phyloP scores from a whole-genome alignment of 2,797 vertebrate species.

The Clarias fuscus region DNA sequence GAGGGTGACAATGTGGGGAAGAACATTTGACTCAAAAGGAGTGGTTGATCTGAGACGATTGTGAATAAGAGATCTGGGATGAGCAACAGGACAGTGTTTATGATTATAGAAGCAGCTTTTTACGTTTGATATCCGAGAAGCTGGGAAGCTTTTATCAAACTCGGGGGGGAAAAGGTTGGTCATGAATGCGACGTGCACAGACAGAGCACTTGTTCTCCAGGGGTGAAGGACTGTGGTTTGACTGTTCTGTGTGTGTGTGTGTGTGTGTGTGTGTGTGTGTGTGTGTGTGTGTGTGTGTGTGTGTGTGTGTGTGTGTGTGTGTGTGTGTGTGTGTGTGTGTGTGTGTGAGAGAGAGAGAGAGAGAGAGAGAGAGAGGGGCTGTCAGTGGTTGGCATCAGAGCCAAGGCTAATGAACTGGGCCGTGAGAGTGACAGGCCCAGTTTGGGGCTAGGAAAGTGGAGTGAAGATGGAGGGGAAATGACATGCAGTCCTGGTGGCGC shows the following conservation, averaged over 20 bases:
- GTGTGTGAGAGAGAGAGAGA: conserved; percentile 20
- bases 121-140: not conserved
- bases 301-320: not conserved
- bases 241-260: not conserved
- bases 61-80: not conserved
- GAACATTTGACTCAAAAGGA: not conserved
- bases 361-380: conserved; percentile 47
- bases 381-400: conserved; percentile 62
- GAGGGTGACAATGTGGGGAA: not conserved
- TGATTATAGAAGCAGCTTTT: not conserved
- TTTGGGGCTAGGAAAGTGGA: conserved; percentile 53
- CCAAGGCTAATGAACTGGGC: conserved; percentile 61
- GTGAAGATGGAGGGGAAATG: conserved; percentile 56
- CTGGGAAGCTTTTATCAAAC: conserved; percentile 14
- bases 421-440: conserved; percentile 61
- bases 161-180: not conserved
- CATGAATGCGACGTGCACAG: conserved; percentile 40
- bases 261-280: not conserved
- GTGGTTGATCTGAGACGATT: not conserved
- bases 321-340: not conserved
- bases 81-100: conserved; percentile 3
- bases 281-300: too few relatives aligned
- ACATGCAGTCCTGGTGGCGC: conserved; percentile 43
- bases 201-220: conserved; percentile 35
- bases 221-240: conserved; percentile 26